Evolutionary conservation across 2,113 vertebrate genomes (phyloP), one percentile per base, ranked within the genome.

Genomic region (Clupea harengus): DNA sequence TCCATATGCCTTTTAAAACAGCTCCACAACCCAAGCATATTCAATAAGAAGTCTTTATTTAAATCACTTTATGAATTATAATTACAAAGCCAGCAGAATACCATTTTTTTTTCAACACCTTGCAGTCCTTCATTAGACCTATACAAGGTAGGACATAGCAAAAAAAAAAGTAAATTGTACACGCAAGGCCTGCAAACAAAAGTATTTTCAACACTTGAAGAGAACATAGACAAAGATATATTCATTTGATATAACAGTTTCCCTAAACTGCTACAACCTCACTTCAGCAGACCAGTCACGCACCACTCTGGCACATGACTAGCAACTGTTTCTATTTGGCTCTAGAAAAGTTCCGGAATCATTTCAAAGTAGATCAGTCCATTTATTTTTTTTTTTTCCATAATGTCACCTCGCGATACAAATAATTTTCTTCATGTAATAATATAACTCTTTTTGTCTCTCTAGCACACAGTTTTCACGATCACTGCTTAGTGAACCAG

Each of bases 51-150:
- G 32, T 78, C 72, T 78, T 78, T 78, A 78, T 78, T 78, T 78
- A 78, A 72, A 78, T 78, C 72, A 78, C 28, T 78, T 78, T 78
- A 78, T 78, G 32, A 78, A 78, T 78, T 15, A 78, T 32, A 78
- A 78, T 78, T 78, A 78, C 72, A 78, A 39, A 78, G 72, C 72
- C 28, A 57, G 57, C 64, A 28, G 64, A 28, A 67, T 67, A 28
- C 64, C 25, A 67, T 67, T 60, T 60, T 60, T 60, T 60, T 60
- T 60, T 20, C 22, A 67, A 67, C 64, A 67, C 64, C 64, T 67
- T 13, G 72, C 28, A 39, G 72, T 75, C 72, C 72, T 15, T 78
- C 11, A 67, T 28, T 72, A 67, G 13, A 39, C 50, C n/a, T 67
- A 78, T 17, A 78, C 10, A 32, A 15, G 28, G 28, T 78, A 78